These are phyloP conservation scores for Pocillopora meandrina DNA, from an alignment of 92 coral and sea anemone species.

Conservation along the genomic window DNA sequence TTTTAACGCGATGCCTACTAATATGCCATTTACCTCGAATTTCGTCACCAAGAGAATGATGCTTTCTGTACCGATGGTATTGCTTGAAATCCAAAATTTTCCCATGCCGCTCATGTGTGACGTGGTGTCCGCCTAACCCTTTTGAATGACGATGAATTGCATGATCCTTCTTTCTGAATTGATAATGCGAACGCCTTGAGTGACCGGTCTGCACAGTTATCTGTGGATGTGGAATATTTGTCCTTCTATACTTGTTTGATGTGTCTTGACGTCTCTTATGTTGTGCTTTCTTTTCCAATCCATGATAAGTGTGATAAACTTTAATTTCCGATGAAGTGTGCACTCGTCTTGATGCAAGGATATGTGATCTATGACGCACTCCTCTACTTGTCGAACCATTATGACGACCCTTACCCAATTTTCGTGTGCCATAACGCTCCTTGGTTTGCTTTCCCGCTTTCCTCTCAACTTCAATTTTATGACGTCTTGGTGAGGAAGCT, in stretches of 20 bases:
- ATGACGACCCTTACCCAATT: neutral
- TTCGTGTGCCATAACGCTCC: conserved; percentile 10
- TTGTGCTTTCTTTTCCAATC: neutral
- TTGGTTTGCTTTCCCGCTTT: neutral
- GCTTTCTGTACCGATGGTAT: conserved; percentile 62
- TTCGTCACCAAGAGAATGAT: conserved; percentile 78
- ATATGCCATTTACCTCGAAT: conserved; percentile 80
- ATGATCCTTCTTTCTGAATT: neutral
- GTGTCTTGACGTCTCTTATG: neutral
- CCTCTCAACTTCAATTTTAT: neutral
- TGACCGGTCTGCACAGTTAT: neutral
- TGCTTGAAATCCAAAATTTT: conserved; percentile 67
- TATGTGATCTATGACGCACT: neutral
- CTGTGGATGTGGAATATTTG: neutral
- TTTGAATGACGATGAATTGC: conserved; percentile 5
- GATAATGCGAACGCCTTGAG: no score
- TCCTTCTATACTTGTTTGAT: neutral
- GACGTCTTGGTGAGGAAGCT: conserved; percentile 9
- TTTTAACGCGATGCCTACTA: conserved; percentile 63
- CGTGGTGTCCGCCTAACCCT: neutral
- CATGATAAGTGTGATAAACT: conserved; percentile 14
- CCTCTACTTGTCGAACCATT: neutral
- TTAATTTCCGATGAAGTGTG: neutral
- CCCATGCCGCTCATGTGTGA: conserved; percentile 5
- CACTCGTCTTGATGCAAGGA: conserved; percentile 1